Conservation (phyloP, 2,888 invertebrate species). For the Drosophila anomalata region DNA sequence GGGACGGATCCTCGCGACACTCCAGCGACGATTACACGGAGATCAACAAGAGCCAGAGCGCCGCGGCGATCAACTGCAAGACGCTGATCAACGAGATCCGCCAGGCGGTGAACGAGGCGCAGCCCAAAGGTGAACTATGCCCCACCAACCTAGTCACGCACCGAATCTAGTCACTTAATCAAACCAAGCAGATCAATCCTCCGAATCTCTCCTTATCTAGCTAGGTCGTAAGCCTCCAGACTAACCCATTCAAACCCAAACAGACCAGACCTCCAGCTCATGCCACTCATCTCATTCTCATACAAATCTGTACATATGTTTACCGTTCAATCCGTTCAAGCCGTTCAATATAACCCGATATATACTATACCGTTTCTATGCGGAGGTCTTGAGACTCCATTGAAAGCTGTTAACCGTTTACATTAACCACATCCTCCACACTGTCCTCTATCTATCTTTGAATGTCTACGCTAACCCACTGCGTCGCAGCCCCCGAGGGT, state of each 20-base stretch:
- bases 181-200: slow-evolving; percentile 45
- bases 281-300: slow-evolving; percentile 34
- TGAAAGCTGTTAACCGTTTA: slow-evolving; percentile 32
- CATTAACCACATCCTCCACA: slow-evolving; percentile 14
- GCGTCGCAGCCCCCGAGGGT: slow-evolving; percentile 18
- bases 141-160: slow-evolving; percentile 19
- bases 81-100: slow-evolving; percentile 94
- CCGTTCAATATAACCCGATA: slow-evolving; percentile 24
- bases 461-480: slow-evolving; percentile 33
- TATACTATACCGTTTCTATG: slow-evolving; percentile 17
- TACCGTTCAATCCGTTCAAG: slow-evolving; percentile 34
- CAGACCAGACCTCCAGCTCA: slow-evolving; percentile 5
- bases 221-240: slow-evolving; percentile 19
- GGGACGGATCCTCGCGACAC: slow-evolving; percentile 85
- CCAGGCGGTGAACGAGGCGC: slow-evolving; percentile 94
- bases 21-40: slow-evolving; percentile 88
- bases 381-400: slow-evolving; percentile 44
- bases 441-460: slow-evolving; percentile 16
- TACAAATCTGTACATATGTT: slow-evolving; percentile 51
- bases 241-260: slow-evolving; percentile 21
- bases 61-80: slow-evolving; percentile 90
- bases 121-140: slow-evolving; percentile 89
- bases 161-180: slow-evolving; percentile 28
- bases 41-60: slow-evolving; percentile 86
- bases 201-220: slow-evolving; percentile 17